Percentiles rank a stretch among this genome's conserved stretches.
Conservation (phyloP, 2,888 invertebrate genomes). For the Pollenia amentaria region DNA sequence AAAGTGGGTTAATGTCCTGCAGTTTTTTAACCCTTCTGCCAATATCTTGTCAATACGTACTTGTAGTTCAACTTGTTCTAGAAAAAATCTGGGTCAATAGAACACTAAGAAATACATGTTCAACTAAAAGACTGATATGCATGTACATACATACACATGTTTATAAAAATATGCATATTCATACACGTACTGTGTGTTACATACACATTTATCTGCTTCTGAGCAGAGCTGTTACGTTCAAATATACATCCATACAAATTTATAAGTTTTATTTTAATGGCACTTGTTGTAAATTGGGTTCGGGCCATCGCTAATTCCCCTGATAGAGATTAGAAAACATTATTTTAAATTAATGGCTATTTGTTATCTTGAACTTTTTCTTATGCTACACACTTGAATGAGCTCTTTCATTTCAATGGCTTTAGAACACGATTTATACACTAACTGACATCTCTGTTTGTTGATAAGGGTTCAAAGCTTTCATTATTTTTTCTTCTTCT, state of each 20-base stretch:
- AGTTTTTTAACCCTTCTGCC: slow-evolving; percentile 64
- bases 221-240: not conserved
- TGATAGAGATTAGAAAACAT: not conserved
- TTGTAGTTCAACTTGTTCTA: slow-evolving; percentile 33
- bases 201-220: not conserved
- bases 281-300: slow-evolving; percentile 37
- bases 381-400: too few species aligned
- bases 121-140: slow-evolving; percentile 27
- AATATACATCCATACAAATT: not conserved
- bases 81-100: slow-evolving; percentile 65
- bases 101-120: slow-evolving; percentile 15
- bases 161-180: slow-evolving; percentile 1
- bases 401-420: too few species aligned
- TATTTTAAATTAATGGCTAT: not conserved
- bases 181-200: not conserved
- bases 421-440: too few species aligned
- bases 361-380: not conserved
- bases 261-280: slow-evolving; percentile 19
- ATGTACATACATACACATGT: not conserved
- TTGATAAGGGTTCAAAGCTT: too few species aligned
- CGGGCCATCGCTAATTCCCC: slow-evolving; percentile 10
- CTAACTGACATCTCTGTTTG: too few species aligned
- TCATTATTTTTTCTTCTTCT: too few species aligned
- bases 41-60: slow-evolving; percentile 61
- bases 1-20: slow-evolving; percentile 70